Percentiles rank a stretch among this genome's conserved stretches.
Evolutionary conservation across 2,113 vertebrate species (phyloP).

Genomic region (Bubo bubo): DNA sequence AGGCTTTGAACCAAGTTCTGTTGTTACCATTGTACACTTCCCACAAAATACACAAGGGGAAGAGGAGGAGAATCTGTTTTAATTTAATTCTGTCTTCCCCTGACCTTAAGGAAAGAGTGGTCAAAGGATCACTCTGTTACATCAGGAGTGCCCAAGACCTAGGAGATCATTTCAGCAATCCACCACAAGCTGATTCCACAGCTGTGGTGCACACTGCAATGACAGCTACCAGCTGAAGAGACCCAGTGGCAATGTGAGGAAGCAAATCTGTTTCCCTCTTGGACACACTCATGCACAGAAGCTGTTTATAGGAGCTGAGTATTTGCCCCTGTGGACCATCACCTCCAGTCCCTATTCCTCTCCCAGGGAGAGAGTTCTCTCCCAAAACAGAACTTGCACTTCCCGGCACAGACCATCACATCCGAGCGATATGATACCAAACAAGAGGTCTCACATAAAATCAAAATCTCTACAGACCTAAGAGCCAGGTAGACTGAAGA

Average conservation of each 20-base stretch:
- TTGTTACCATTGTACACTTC: neutral
- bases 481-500: neutral
- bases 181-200: neutral
- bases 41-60: neutral
- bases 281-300: neutral
- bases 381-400: rapidly evolving
- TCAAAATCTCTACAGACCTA: neutral
- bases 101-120: neutral
- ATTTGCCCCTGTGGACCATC: neutral
- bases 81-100: neutral
- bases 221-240: neutral
- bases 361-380: neutral
- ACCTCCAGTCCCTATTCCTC: neutral
- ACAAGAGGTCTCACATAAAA: neutral
- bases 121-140: neutral
- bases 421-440: neutral
- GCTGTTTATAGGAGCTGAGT: neutral
- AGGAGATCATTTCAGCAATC: neutral
- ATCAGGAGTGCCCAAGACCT: neutral
- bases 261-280: neutral
- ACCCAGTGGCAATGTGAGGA: rapidly evolving
- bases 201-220: neutral
- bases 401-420: rapidly evolving
- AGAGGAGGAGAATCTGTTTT: neutral
- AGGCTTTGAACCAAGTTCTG: neutral